Percentiles rank a stretch among this genome's conserved stretches.
These are phyloP conservation scores for Drosophila fuyamai DNA, from an alignment of 1,140 invertebrate species.

Conservation along the genomic window DNA sequence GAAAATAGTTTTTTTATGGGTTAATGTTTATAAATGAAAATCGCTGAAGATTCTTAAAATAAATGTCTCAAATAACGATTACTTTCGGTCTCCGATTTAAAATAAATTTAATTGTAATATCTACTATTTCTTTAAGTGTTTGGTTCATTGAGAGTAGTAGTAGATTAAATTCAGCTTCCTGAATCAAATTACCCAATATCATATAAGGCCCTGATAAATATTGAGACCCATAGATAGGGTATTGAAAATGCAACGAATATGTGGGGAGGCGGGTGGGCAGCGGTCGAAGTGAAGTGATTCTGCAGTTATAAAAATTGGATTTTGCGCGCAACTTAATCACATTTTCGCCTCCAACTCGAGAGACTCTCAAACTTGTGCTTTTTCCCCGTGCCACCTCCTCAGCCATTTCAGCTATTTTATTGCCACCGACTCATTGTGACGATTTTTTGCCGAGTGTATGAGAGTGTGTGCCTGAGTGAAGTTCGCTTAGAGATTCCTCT, in stretches of 20 bases:
- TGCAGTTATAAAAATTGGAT: conserved; percentile 83
- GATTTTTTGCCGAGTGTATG: conserved; percentile 62
- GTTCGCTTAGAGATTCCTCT: conserved; percentile 49
- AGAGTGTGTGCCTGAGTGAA: conserved; percentile 37
- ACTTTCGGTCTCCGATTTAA: too few species aligned
- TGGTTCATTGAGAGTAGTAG: too few species aligned
- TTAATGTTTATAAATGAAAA: too few species aligned
- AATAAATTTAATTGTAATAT: too few species aligned
- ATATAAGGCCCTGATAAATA: background rate
- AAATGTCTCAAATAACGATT: too few species aligned
- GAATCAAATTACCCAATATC: too few species aligned
- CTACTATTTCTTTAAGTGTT: too few species aligned
- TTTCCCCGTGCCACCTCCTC: conserved; percentile 16
- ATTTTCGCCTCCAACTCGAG: conserved; percentile 78
- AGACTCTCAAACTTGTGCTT: conserved; percentile 50
- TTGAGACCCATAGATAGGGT: background rate
- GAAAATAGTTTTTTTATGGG: too few species aligned
- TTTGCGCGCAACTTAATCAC: conserved; percentile 83
- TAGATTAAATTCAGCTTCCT: too few species aligned
- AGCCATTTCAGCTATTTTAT: conserved; percentile 75
- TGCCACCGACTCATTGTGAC: conserved; percentile 74
- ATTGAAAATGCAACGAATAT: conserved; percentile 31
- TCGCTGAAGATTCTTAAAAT: too few species aligned
- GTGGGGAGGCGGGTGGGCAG: conserved; percentile 30
- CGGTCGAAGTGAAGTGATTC: conserved; percentile 77